A percentile compares a stretch with the other conserved stretches of the same genome.
Evolutionary conservation across 2,113 vertebrate species (phyloP).

Genomic region (Clarias gariepinus): DNA sequence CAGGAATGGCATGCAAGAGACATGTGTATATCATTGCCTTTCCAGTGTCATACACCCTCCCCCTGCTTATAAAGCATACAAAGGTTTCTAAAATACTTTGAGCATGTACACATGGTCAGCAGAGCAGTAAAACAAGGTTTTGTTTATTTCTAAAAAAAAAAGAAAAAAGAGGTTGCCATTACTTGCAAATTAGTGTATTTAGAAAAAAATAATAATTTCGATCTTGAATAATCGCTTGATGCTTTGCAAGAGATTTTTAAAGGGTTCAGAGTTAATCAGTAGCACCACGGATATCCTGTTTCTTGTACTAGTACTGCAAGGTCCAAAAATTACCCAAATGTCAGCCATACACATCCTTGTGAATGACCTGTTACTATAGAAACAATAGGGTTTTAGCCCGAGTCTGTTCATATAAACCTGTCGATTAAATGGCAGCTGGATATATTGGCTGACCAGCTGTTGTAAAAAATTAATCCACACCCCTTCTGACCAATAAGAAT

Average conservation of each 20-base stretch:
- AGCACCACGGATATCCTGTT: background rate
- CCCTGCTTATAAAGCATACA: constrained; percentile 10
- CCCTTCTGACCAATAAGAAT: background rate
- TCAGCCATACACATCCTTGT: background rate
- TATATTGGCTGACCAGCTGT: background rate
- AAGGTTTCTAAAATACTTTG: background rate
- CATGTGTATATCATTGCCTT: background rate
- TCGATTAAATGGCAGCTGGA: background rate
- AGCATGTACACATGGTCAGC: background rate
- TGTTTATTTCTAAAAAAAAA: background rate
- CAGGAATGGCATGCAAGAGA: background rate
- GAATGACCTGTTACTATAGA: background rate
- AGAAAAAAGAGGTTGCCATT: no score
- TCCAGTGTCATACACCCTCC: background rate
- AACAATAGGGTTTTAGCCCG: background rate
- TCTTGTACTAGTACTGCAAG: background rate
- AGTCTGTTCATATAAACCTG: background rate
- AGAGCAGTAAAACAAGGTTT: background rate
- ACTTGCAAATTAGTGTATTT: background rate
- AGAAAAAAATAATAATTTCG: background rate
- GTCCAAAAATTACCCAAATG: background rate
- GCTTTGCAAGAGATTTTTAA: background rate
- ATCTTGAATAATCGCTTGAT: background rate
- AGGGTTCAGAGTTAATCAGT: background rate
- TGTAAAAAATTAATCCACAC: background rate